Evolutionary conservation across 2,113 vertebrate species (phyloP).

Genomic region (Probosciger aterrimus): DNA sequence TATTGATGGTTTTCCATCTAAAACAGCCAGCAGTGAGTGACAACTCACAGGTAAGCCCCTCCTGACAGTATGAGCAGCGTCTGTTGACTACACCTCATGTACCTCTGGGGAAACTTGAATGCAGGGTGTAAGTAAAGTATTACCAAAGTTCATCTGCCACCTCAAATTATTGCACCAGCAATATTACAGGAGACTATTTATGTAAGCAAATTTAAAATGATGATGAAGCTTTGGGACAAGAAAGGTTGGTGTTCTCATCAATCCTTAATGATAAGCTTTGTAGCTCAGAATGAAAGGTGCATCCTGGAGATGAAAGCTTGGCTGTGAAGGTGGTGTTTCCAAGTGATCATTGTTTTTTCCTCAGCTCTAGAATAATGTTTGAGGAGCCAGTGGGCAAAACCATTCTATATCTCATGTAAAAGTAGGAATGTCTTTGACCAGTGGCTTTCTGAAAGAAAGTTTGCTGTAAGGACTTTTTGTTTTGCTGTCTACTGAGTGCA

Average conservation of each 20-base stretch:
- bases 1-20: background rate
- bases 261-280: background rate
- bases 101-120: background rate
- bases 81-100: background rate
- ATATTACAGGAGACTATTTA: background rate
- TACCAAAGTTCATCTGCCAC: background rate
- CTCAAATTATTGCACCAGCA: background rate
- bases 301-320: background rate
- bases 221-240: background rate
- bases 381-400: background rate
- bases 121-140: background rate
- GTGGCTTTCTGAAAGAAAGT: background rate
- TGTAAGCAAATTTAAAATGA: background rate
- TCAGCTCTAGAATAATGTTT: background rate
- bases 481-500: background rate
- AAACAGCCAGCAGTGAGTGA: background rate
- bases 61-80: background rate
- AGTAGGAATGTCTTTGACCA: background rate
- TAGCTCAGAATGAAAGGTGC: background rate
- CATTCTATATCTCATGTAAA: background rate
- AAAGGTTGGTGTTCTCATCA: background rate
- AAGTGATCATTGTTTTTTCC: background rate
- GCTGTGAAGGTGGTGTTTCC: background rate
- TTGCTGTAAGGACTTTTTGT: background rate
- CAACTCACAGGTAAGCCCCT: background rate